These are phyloP conservation scores for Anarrhichthys ocellatus DNA, from an alignment of 2,113 vertebrate genomes.

Conservation along the genomic window DNA sequence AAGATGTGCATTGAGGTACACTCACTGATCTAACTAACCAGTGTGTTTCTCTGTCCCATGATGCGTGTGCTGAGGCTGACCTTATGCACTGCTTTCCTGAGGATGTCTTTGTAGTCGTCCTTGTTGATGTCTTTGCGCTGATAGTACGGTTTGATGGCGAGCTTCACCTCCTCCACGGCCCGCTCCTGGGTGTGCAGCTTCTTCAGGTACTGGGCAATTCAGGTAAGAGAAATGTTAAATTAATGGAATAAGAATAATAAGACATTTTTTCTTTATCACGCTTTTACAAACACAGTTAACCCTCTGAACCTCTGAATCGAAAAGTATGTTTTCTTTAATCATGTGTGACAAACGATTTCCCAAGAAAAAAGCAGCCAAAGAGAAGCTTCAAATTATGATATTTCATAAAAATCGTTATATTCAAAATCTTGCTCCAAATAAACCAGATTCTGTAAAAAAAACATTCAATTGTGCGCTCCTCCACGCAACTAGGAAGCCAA, in stretches of 20 bases:
- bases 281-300: background rate
- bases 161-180: conserved; percentile 94
- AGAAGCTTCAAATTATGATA: background rate
- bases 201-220: conserved; percentile 86
- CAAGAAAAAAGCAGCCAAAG: background rate
- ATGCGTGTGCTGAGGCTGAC: conserved; percentile 66
- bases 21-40: background rate
- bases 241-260: background rate
- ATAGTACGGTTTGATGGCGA: conserved; percentile 95
- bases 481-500: no score
- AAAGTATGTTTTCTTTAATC: background rate
- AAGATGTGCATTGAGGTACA: background rate
- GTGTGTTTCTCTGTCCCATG: background rate
- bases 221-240: background rate
- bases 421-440: no score
- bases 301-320: background rate
- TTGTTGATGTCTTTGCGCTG: conserved; percentile 97
- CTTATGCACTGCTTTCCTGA: conserved; percentile 95
- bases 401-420: background rate
- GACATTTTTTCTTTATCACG: background rate
- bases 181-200: conserved; percentile 96
- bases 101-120: conserved; percentile 95
- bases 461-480: no score
- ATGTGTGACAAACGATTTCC: background rate
- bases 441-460: no score